Evolutionary conservation across 2,797 vertebrate species (phyloP).

Genomic region (Peromyscus nudipes): DNA sequence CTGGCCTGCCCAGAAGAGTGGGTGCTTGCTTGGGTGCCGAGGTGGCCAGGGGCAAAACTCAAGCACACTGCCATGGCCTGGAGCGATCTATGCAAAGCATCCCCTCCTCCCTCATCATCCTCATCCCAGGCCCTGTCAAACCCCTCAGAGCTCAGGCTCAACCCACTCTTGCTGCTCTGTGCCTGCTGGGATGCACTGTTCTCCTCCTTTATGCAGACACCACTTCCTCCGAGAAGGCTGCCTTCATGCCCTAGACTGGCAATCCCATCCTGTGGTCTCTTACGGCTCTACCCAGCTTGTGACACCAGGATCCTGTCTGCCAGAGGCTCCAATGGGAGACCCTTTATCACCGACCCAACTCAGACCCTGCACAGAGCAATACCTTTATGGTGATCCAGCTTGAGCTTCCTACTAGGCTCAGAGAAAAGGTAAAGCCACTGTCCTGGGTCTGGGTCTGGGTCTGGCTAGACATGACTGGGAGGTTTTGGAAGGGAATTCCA

Average conservation of each 20-base stretch:
- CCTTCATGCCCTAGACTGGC: neutral
- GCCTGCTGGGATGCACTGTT: neutral
- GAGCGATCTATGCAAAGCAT: neutral
- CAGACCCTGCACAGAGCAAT: neutral
- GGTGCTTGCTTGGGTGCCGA: neutral
- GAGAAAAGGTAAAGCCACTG: neutral
- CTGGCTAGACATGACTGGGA: neutral
- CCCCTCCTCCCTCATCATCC: neutral
- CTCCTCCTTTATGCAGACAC: neutral
- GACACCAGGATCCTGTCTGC: neutral
- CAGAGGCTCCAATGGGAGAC: neutral
- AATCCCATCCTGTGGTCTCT: neutral
- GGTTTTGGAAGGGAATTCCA: neutral
- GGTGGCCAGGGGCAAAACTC: neutral
- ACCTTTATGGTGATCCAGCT: neutral
- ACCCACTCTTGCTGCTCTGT: too few relatives aligned
- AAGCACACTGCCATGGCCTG: neutral
- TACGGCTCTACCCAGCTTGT: neutral
- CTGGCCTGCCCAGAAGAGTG: neutral
- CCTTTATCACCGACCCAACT: neutral
- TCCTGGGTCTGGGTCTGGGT: neutral
- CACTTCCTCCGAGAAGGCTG: constrained; percentile 42
- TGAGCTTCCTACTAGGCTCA: neutral
- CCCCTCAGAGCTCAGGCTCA: neutral
- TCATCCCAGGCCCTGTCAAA: neutral